Percentiles rank a stretch among this genome's conserved stretches.
phyloP scores from a whole-genome alignment of 1,140 invertebrate species.

The Heliconius hermathena region DNA sequence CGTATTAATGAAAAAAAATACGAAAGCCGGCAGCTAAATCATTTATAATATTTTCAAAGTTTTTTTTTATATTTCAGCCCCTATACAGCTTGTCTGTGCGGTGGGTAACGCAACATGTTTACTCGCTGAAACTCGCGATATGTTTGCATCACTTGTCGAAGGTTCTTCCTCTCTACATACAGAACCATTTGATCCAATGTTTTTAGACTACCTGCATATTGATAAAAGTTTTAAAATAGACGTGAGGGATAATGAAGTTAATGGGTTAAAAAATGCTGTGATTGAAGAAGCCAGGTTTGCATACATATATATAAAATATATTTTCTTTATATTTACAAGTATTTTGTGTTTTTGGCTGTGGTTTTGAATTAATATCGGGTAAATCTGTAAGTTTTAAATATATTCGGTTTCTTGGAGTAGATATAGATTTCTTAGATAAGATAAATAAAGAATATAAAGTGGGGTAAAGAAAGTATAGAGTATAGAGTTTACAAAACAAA shows the following conservation, averaged over 20 bases:
- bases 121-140: background rate
- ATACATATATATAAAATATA: background rate
- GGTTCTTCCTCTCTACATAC: background rate
- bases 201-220: background rate
- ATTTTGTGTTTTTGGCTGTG: no score
- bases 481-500: no score
- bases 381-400: no score
- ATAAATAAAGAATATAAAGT: no score
- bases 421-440: no score
- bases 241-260: background rate
- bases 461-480: no score
- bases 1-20: no score
- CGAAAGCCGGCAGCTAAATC: no score
- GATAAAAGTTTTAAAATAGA: background rate
- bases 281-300: background rate
- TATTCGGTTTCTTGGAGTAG: no score
- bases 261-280: background rate
- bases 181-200: background rate
- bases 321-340: background rate
- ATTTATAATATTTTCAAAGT: no score
- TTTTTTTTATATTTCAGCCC: background rate
- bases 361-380: no score
- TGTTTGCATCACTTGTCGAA: background rate
- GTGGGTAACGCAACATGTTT: background rate
- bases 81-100: background rate